phyloP scores from a whole-genome alignment of 1,140 invertebrate genomes.

The Drosophila repletoides region DNA sequence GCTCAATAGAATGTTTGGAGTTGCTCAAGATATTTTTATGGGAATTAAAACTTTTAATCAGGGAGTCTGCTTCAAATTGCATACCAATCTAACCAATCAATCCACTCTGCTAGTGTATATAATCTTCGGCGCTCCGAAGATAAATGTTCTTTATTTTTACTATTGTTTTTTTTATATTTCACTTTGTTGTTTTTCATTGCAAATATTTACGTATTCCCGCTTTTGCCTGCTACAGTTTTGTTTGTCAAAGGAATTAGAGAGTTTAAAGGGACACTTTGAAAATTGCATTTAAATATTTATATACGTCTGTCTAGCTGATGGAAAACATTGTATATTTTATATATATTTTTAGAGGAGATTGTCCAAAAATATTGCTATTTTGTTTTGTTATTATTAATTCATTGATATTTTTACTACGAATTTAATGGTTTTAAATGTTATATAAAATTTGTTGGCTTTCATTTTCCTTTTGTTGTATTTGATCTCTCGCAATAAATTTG shows the following conservation, averaged over 20 bases:
- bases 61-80: no score
- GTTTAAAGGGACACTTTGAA: not conserved
- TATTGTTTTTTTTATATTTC: conserved; percentile 1
- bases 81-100: no score
- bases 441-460: no score
- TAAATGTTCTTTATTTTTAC: not conserved
- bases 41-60: no score
- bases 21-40: no score
- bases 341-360: no score
- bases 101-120: no score
- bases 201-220: conserved; percentile 40
- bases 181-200: conserved; percentile 24
- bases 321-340: no score
- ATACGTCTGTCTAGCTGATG: not conserved
- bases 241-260: conserved; percentile 25
- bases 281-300: conserved; percentile 17
- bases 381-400: not conserved
- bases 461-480: not conserved
- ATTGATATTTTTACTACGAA: not conserved
- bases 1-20: no score
- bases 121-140: no score
- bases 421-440: no score
- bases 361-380: not conserved
- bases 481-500: not conserved
- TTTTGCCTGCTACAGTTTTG: conserved; percentile 1